Evolutionary conservation across 2,797 vertebrate genomes (phyloP), one percentile per base, ranked within the genome.

Genomic region (Acanthornis magna): DNA sequence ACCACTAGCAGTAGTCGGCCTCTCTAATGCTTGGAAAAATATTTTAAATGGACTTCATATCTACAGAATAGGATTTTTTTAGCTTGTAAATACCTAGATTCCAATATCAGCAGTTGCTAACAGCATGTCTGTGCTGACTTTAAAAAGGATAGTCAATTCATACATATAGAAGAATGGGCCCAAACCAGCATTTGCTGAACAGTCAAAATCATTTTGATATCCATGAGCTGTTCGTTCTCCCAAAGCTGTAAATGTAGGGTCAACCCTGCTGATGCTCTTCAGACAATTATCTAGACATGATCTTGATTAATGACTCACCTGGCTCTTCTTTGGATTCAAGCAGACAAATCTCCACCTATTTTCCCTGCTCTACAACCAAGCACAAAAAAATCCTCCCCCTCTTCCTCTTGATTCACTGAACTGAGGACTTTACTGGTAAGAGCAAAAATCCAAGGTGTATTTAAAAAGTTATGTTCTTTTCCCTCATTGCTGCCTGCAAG

Each of bases 21-120:
- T 79, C 48, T 77, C 42, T 74, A 90, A 90, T 54, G 66, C 83
- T 86, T 76, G 88, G 71, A n/a, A 97, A 94, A 93, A 61, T 70
- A 86, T 93, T 94, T 94, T 79, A 66, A 91, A 95, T 53, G 84
- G 73, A 62, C n/a, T 76, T 85, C 54, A n/a, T 60, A 76, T 43
- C 70, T 86, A 81, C 45, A 82, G 76, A 88, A 79, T 9, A 43
- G 36, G 13, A 51, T 16, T 78, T 61, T 83, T 93, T 84, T 34
- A 42, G 36, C 67, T 32, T 81, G 32, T 30, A 84, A 92, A 72
- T 90, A 91, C 42, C 27, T 13, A 53, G 40, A 66, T 66, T 92
- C 55, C 16, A 2, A 47, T 66, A 82, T 51, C 78, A 82, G 82
- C 47, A 62, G 55, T 38, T 91, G 47, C 68, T 80, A 71, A 50